Base-by-base conservation (phyloP, 2,113 vertebrate species). In the Oreotrochilus melanogaster region DNA sequence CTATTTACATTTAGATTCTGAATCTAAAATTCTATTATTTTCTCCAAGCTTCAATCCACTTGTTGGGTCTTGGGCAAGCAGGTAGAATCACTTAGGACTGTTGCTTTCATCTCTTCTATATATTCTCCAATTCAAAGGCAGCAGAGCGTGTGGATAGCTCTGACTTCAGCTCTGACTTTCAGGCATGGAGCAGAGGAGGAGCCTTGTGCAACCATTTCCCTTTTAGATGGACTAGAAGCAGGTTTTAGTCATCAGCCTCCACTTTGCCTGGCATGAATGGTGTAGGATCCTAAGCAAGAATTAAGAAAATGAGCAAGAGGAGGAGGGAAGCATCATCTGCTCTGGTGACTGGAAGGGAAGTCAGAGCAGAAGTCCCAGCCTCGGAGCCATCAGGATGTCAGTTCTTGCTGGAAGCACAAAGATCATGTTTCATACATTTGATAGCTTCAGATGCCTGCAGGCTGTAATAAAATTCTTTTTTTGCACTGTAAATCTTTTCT, bases 401-500 rank as follows among this genome's bases (percentile, higher is more conserved):
- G 7, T 15, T 57, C 73, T 72, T 42, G 54, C 83, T 78, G 84
- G 69, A 37, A 57, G n/a, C 51, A 18, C 84, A 37, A 6, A 53
- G 74, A 43, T 76, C 82, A 56, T 47, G 71, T 43, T 83, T 93
- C 94, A 60, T 51, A 9, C 31, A 5, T 83, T n/a, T 67, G 86
- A 83, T 89, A 79, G 92, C 64, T 39, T 22, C 30, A 80, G 87
- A 35, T 95, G 94, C 90, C 89, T 60, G 78, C 23, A 76, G 88
- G 85, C 92, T 78, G 56, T 78, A 71, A 64, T 83, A 71, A 92
- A 92, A 90, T 53, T 88, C 54, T 53, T 86, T 51, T 62, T 73
- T 83, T 80, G 60, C 75, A 64, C 94, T 83, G 64, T 67, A 93
- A 92, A 95, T 88, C 93, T 93, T 53, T 71, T 78, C 89, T 93